Conservation (phyloP, 2,113 vertebrate species). For the Azemiops feae region DNA sequence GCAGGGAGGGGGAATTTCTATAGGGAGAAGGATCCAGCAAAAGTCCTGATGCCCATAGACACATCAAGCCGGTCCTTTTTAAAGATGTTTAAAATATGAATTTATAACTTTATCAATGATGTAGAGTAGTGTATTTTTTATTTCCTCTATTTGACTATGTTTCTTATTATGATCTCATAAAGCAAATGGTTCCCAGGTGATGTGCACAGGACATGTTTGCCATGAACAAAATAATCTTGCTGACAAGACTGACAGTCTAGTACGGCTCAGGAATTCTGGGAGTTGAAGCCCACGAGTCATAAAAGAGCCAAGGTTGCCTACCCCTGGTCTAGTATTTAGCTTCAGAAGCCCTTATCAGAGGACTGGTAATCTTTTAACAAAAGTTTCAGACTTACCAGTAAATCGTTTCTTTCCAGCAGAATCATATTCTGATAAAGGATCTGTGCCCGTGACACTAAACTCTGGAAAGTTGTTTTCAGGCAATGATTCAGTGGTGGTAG, state of each 20-base stretch:
- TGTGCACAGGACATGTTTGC: not conserved
- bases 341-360: not conserved
- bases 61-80: not conserved
- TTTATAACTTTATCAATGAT: not conserved
- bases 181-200: not conserved
- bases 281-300: no score
- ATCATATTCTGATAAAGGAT: slow-evolving; percentile 83
- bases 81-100: not conserved
- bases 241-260: not conserved
- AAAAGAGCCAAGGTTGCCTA: no score
- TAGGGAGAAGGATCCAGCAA: not conserved
- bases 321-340: not conserved
- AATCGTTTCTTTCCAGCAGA: slow-evolving; percentile 88
- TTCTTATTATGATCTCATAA: not conserved
- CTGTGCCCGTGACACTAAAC: slow-evolving; percentile 66
- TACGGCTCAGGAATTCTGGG: no score
- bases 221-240: not conserved
- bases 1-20: not conserved
- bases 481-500: not conserved
- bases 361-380: slow-evolving; percentile 1
- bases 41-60: not conserved
- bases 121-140: not conserved
- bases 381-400: slow-evolving; percentile 76
- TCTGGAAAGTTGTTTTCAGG: slow-evolving; percentile 42
- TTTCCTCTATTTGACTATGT: not conserved